A percentile compares a stretch with the other conserved stretches of the same genome.
Conservation (phyloP, 2,113 vertebrate genomes). For the Ifrita kowaldi region DNA sequence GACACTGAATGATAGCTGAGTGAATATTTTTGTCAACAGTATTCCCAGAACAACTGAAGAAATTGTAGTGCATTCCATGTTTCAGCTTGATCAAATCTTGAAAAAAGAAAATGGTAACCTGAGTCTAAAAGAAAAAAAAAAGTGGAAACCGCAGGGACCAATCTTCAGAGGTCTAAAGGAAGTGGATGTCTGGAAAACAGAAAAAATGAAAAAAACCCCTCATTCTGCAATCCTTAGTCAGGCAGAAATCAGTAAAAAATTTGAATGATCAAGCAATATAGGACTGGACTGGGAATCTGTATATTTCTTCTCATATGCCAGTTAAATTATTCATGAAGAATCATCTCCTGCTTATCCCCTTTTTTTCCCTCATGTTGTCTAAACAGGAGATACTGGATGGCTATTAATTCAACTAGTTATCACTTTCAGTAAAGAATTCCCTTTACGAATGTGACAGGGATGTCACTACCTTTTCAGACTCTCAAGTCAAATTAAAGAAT, state of each 20-base stretch:
- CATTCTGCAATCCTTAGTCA: neutral
- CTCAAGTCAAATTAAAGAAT: conserved; percentile 7
- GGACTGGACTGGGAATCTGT: neutral
- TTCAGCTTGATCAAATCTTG: neutral
- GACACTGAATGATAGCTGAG: neutral
- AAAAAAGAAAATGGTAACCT: neutral
- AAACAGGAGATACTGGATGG: neutral
- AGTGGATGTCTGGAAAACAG: neutral
- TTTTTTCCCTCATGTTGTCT: neutral
- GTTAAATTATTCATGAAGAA: conserved; percentile 12
- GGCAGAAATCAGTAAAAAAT: neutral
- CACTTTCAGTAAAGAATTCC: conserved; percentile 15
- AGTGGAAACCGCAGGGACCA: neutral
- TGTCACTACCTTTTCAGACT: neutral
- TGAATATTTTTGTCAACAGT: neutral
- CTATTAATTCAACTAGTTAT: conserved; percentile 24
- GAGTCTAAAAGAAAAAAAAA: neutral
- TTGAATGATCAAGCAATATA: neutral
- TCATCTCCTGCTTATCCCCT: neutral
- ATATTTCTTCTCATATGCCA: neutral
- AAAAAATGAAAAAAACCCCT: neutral
- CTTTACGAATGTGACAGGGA: neutral
- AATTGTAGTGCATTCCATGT: neutral
- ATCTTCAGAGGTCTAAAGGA: neutral
- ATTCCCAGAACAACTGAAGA: neutral